Evolutionary conservation across 2,113 vertebrate species (phyloP).

Genomic region (Oreochromis aureus): DNA sequence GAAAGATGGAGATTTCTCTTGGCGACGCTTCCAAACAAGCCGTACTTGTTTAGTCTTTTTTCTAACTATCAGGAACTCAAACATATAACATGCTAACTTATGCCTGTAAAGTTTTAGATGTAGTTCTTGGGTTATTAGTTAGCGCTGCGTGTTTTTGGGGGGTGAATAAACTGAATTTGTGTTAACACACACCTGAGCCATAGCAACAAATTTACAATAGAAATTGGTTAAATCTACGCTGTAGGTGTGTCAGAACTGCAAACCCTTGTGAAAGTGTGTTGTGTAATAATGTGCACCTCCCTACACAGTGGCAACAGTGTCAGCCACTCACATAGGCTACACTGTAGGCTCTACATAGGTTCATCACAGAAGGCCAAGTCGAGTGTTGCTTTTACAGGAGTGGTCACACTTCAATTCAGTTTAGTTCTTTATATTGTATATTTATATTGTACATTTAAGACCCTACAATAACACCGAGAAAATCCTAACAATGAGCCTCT

Average conservation of each 20-base stretch:
- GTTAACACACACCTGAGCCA: not conserved
- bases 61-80: not conserved
- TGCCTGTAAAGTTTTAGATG: rapidly evolving
- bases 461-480: rapidly evolving
- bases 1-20: not conserved
- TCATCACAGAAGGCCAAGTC: not conserved
- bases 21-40: rapidly evolving
- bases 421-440: not conserved
- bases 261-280: not conserved
- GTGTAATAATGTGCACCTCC: not conserved
- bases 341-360: not conserved
- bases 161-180: no score
- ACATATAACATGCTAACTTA: not conserved
- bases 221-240: rapidly evolving
- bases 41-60: not conserved
- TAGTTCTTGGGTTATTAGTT: not conserved
- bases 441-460: not conserved
- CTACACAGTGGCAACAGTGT: not conserved
- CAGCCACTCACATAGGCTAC: not conserved
- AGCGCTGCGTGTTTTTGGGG: not conserved
- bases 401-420: not conserved
- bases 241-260: not conserved
- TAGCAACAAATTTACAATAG: not conserved
- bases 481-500: not conserved
- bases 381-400: not conserved